Base-by-base conservation (phyloP, 2,888 invertebrate species). In the Harpalus rufipes region DNA sequence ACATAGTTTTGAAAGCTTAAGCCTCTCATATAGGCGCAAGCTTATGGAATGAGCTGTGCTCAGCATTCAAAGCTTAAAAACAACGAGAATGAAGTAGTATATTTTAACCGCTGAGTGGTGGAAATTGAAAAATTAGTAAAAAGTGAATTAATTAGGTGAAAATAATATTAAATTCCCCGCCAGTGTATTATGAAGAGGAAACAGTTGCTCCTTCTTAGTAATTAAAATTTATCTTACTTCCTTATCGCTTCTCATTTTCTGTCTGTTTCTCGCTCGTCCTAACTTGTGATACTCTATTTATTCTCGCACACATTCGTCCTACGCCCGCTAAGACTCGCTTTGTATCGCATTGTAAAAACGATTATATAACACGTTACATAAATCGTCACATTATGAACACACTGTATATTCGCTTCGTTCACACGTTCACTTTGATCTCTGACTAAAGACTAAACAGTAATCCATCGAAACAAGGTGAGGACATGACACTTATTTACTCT, bases 191-290 rank as follows among this genome's bases (percentile, higher is more conserved):
- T 18, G 81, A 63, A 65, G 61, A 63, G 63, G 61, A 83, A 83
- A 76, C 76, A 83, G 59, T 83, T 74, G 83, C 61, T 59, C 21
- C 14, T 59, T 82, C 16, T 83, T 83, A 61, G 82, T 82, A 82
- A 82, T 82, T 83, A 83, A 83, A 83, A 76, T 83, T 76, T 83
- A 61, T 83, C 76, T 83, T 72, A 83, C 59, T 83, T 83, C 61
- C 56, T 82, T 68, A 59, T 83, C 74, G 72, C 82, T 72, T 82
- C 72, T 82, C 83, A 83, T 83, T 82, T 39, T 82, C 21, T 82
- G 21, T 82, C 65, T 82, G 51, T 82, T 72, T 82, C 41, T 74
- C 83, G 61, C 83, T 83, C 72, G 83, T 76, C 59, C 61, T 74
- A 83, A 74, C 72, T 83, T 83, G 51, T 72, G 59, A 32, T 80